Percentiles rank a stretch among this genome's conserved stretches.
phyloP scores from a whole-genome alignment of 2,797 vertebrate species.

The Crenichthys baileyi region DNA sequence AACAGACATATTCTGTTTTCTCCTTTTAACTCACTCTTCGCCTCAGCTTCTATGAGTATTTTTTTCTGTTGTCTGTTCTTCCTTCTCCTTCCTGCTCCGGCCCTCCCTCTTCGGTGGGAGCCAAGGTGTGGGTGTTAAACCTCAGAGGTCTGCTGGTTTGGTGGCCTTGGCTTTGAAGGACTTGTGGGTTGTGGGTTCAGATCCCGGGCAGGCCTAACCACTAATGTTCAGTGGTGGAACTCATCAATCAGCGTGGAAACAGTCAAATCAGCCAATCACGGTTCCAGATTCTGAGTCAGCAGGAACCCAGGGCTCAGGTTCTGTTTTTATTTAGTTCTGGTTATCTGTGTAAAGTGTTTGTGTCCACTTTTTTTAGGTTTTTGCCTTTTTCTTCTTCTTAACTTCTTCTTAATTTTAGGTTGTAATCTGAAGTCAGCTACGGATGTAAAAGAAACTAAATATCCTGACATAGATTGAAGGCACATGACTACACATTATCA shows the following conservation, averaged over 20 bases:
- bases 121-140: constrained; percentile 73
- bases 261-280: constrained; percentile 48
- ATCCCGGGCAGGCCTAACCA: constrained; percentile 66
- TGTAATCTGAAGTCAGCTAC: neutral
- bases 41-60: neutral
- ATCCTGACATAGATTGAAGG: neutral
- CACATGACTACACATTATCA: neutral
- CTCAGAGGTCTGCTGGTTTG: constrained; percentile 70
- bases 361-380: neutral
- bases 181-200: constrained; percentile 75
- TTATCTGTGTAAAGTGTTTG: neutral
- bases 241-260: constrained; percentile 62
- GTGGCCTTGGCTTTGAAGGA: constrained; percentile 76
- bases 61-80: neutral
- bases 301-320: constrained; percentile 33
- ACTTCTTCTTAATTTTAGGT: neutral
- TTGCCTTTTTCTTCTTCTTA: neutral
- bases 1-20: neutral
- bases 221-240: constrained; percentile 62
- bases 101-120: constrained; percentile 27
- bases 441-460: neutral
- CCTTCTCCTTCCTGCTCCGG: neutral
- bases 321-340: neutral
- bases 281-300: constrained; percentile 64
- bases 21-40: neutral